Base-by-base conservation (phyloP, 2,888 invertebrate species). In the Harmothoe impar region DNA sequence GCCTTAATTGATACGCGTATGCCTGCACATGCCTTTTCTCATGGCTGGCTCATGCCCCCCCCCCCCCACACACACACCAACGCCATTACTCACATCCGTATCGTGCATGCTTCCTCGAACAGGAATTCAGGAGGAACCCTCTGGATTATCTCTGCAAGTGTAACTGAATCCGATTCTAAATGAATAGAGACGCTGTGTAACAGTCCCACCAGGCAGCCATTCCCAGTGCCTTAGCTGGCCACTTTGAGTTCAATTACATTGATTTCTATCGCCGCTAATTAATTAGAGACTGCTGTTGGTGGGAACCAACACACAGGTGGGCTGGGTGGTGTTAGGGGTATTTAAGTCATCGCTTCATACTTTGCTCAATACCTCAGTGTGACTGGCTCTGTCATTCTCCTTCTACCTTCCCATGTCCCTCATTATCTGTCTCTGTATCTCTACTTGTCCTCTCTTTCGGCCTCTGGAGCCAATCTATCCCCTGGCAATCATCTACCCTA, bases 231-330 rank as follows among this genome's bases (percentile, higher is more conserved):
- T 3, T 62, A n/a, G 23, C 62, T n/a, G 62, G 62, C 20, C 62
- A 62, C 62, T 62, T 43, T 84, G 35, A 84, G 84, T 84, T 51
- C 33, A 84, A 84, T 84, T 84, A 84, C 84, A 84, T 84, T 43
- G 84, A 84, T 84, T 84, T n/a, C 35, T 31, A 84, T 51, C 25
- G 84, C n/a, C 33, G 33, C 29, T 84, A 84, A 84, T 84, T 84
- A 84, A 84, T 84, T 84, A 84, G 25, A 84, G 43, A 35, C 33
- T 51, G 84, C 29, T 29, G 84, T 84, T 3, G 25, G 25, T 29
- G 1, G 29, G 72, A 72, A 72, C 62, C 3, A 25, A 23, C 72
- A 29, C 72, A 15, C 15, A n/a, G 31, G 15, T 72, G 72, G 15
- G 72, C 29, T 15, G 72, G 31, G 20, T 62, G 54, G 62, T 72